A percentile compares a stretch with the other conserved stretches of the same genome.
Conservation (phyloP, 2,888 invertebrate genomes). For the Cephonodes hylas region DNA sequence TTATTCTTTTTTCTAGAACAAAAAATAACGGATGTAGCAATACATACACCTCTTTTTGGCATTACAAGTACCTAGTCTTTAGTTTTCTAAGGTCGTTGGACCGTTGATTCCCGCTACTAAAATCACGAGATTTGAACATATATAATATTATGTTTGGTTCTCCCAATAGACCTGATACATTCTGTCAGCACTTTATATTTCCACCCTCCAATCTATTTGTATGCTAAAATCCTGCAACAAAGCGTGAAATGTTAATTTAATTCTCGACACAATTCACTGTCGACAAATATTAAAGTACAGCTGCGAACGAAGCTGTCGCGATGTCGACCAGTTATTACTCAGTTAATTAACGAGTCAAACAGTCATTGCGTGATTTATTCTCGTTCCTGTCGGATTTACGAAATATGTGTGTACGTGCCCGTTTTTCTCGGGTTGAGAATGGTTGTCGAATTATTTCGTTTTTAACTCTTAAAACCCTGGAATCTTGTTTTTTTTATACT, state of each 20-base stretch:
- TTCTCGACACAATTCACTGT: neutral
- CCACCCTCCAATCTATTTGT: neutral
- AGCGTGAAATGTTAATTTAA: slow-evolving; percentile 1
- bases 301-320: neutral
- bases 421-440: neutral
- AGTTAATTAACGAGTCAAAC: slow-evolving; percentile 11
- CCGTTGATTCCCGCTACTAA: too few relatives aligned
- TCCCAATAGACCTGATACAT: too few relatives aligned
- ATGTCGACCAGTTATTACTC: slow-evolving; percentile 12
- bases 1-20: too few relatives aligned
- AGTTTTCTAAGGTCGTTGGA: too few relatives aligned
- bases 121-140: too few relatives aligned
- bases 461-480: too few relatives aligned
- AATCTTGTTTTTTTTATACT: too few relatives aligned
- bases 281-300: slow-evolving; percentile 6
- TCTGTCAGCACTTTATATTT: neutral
- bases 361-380: slow-evolving; percentile 10
- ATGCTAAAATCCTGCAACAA: neutral
- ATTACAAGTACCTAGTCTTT: too few relatives aligned
- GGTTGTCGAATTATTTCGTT: too few relatives aligned
- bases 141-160: too few relatives aligned
- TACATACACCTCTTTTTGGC: too few relatives aligned
- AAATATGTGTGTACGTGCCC: neutral
- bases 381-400: neutral
- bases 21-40: too few relatives aligned